Conservation (phyloP, 2,888 invertebrate genomes). For the Disparrhopalites patrizii region DNA sequence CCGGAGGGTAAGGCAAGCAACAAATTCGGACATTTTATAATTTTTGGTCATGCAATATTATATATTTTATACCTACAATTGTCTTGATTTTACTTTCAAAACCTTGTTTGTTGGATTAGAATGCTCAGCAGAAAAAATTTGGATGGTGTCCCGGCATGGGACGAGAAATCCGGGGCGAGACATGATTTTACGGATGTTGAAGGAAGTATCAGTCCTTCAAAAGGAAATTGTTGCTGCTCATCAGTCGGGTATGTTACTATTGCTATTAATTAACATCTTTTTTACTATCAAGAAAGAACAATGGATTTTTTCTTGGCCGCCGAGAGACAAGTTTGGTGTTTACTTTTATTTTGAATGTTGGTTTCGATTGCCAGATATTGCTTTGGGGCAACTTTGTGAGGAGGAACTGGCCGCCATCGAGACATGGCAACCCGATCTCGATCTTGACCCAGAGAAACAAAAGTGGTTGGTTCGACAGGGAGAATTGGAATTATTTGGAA, state of each 20-base stretch:
- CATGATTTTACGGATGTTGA: slow-evolving; percentile 33
- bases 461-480: slow-evolving; percentile 69
- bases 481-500: slow-evolving; percentile 66
- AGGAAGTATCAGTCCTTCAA: slow-evolving; percentile 14
- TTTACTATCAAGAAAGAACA: too few relatives aligned
- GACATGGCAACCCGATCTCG: slow-evolving; percentile 59
- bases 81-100: background rate
- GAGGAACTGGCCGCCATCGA: slow-evolving; percentile 55
- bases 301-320: background rate
- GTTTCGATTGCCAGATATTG: background rate
- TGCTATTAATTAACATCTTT: background rate
- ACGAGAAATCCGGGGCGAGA: slow-evolving; percentile 38
- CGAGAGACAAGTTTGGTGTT: background rate
- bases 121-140: slow-evolving; percentile 34
- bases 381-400: slow-evolving; percentile 47
- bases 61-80: background rate
- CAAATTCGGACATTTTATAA: background rate
- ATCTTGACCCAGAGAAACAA: slow-evolving; percentile 56
- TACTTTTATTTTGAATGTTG: background rate
- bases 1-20: background rate
- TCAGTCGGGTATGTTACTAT: slow-evolving; percentile 1
- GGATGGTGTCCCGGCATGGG: slow-evolving; percentile 43
- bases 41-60: background rate
- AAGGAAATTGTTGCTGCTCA: slow-evolving; percentile 34
- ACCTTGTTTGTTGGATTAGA: slow-evolving; percentile 17